Evolutionary conservation across 2,888 invertebrate genomes (phyloP).

Genomic region (Latrodectus elegans): DNA sequence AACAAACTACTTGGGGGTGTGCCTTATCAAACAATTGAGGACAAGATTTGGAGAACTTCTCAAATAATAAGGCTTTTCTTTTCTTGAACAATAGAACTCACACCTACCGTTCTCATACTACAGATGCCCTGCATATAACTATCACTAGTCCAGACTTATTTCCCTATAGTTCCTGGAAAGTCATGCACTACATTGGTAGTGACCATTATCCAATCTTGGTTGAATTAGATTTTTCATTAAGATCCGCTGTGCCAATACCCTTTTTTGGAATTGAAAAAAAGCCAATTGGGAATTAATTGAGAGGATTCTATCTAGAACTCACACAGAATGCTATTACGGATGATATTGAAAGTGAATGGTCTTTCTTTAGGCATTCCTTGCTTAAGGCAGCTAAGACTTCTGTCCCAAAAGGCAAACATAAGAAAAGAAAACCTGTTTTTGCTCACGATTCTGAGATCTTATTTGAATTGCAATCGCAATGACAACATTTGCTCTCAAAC

Average conservation of each 20-base stretch:
- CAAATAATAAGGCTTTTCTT: slow-evolving; percentile 15
- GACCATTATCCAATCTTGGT: slow-evolving; percentile 8
- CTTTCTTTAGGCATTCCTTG: no score
- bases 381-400: neutral
- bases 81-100: slow-evolving; percentile 13
- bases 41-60: slow-evolving; percentile 8
- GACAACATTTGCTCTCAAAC: slow-evolving; percentile 2
- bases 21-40: neutral
- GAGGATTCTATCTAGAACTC: neutral
- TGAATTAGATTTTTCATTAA: slow-evolving; percentile 12
- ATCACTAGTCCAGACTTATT: neutral
- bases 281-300: slow-evolving; percentile 9
- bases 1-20: slow-evolving; percentile 12
- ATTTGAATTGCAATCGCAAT: neutral
- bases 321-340: neutral
- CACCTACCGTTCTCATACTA: slow-evolving; percentile 20
- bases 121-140: slow-evolving; percentile 5
- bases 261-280: slow-evolving; percentile 16
- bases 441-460: neutral
- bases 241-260: neutral
- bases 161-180: slow-evolving; percentile 1
- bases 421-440: neutral
- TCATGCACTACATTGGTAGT: no score
- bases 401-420: slow-evolving; percentile 8
- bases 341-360: neutral